Evolutionary conservation across 2,113 vertebrate genomes (phyloP), one percentile per base, ranked within the genome.

Genomic region (Amphiprion ocellaris): DNA sequence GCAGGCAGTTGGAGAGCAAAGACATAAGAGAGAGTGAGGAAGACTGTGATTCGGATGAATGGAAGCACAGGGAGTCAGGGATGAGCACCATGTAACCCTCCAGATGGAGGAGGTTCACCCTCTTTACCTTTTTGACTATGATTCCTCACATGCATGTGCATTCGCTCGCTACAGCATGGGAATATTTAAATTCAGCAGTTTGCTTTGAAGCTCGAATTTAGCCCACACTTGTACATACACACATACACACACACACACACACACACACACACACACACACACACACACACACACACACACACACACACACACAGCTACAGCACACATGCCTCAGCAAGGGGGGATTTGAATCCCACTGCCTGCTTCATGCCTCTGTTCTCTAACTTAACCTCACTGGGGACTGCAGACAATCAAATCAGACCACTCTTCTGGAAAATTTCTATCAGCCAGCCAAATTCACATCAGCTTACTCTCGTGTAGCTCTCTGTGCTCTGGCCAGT

Each of bases 21-120:
- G 63, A 54, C 41, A 66, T 46, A 10, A 54, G 60, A 54, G 24
- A 11, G 62, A 74, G 39, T 1, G 39, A 52, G 50, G 5, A 17
- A 49, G 55, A 8, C 46, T 64, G 2, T 11, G 53, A 59, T 81
- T 10, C 33, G 16, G 69, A 74, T 81, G 46, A 67, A 62, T 58
- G 58, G 1, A 33, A 21, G 23, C 14, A 61, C 3, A 54, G 41
- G 21, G 39, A 55, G 17, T 1, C 5, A 2, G 37, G 5, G 11
- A 30, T 50, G 26, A 74, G 54, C 3, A 9, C 61, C 19, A 53
- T 80, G 79, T 33, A 76, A 77, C 65, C 12, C 14, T 74, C 54
- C 73, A 86, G 53, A 84, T 72, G 74, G 75, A 75, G 44, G 52
- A 61, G 28, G 16, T 77, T 41, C 71, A 82, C 68, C 65, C 68